A percentile compares a stretch with the other conserved stretches of the same genome.
Conservation (phyloP, 2,113 vertebrate species). For the Aviceda subcristata region DNA sequence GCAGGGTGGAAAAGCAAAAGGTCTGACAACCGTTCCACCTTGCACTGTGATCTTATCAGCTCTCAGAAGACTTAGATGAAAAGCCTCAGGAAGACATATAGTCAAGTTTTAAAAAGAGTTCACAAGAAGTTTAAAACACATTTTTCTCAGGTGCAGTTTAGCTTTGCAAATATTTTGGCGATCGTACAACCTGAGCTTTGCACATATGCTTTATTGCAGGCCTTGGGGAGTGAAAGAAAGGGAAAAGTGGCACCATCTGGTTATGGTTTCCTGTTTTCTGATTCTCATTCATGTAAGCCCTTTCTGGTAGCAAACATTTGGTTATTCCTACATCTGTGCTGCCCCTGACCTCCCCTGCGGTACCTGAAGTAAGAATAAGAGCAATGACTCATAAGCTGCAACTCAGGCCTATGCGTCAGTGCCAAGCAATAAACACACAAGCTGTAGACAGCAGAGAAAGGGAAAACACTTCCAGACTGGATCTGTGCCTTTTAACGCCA, state of each 20-base stretch:
- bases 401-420: background rate
- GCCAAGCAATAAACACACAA: rapidly evolving
- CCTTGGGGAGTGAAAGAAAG: background rate
- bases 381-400: background rate
- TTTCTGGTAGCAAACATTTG: background rate
- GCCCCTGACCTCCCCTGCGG: background rate
- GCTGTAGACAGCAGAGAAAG: background rate
- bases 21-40: background rate
- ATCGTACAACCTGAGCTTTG: background rate
- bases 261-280: background rate
- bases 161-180: background rate
- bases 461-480: background rate
- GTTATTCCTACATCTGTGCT: background rate
- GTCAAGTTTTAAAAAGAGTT: background rate
- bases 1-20: background rate
- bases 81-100: background rate
- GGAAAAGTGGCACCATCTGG: background rate
- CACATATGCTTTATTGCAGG: background rate
- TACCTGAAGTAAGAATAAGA: background rate
- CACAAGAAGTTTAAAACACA: background rate
- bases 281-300: background rate
- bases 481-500: background rate
- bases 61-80: background rate
- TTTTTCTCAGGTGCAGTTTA: background rate
- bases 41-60: background rate